Evolutionary conservation across 2,113 vertebrate species (phyloP).

Genomic region (Chaetodon auriga): DNA sequence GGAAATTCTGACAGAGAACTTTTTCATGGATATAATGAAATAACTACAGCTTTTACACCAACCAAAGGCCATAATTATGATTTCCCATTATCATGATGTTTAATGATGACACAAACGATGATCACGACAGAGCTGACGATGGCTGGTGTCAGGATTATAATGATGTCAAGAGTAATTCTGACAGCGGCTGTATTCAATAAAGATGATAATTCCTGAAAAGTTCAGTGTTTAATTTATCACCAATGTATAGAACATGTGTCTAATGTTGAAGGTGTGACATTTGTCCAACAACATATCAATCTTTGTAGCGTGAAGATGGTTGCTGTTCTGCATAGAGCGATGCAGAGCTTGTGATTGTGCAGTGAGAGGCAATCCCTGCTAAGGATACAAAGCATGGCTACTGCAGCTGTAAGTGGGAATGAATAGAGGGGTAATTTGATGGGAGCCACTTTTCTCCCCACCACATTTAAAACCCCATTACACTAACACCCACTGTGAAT

Average conservation of each 20-base stretch:
- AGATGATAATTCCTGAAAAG: slow-evolving; percentile 10
- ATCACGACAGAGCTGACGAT: slow-evolving; percentile 3
- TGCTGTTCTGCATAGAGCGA: slow-evolving; percentile 21
- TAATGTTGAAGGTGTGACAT: slow-evolving; percentile 2
- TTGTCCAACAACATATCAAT: slow-evolving; percentile 1
- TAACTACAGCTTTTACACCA: slow-evolving; percentile 1
- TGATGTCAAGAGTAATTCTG: slow-evolving; percentile 2
- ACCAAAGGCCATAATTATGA: neutral
- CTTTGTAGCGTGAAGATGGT: neutral
- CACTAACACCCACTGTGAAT: slow-evolving; percentile 57
- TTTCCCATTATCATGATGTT: neutral
- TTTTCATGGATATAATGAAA: neutral
- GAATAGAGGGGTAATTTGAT: slow-evolving; percentile 80
- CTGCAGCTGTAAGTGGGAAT: slow-evolving; percentile 71
- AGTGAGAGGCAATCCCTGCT: slow-evolving; percentile 66
- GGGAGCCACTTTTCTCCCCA: slow-evolving; percentile 72
- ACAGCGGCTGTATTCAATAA: neutral
- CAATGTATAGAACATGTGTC: neutral
- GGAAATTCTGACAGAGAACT: neutral
- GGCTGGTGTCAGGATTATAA: neutral
- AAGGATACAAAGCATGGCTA: slow-evolving; percentile 73
- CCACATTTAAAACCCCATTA: slow-evolving; percentile 83
- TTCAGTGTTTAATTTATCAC: slow-evolving; percentile 5
- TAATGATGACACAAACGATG: slow-evolving; percentile 10
- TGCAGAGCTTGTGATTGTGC: slow-evolving; percentile 51